Evolutionary conservation across 2,888 invertebrate genomes (phyloP).

Genomic region (Perizoma affinitatum): DNA sequence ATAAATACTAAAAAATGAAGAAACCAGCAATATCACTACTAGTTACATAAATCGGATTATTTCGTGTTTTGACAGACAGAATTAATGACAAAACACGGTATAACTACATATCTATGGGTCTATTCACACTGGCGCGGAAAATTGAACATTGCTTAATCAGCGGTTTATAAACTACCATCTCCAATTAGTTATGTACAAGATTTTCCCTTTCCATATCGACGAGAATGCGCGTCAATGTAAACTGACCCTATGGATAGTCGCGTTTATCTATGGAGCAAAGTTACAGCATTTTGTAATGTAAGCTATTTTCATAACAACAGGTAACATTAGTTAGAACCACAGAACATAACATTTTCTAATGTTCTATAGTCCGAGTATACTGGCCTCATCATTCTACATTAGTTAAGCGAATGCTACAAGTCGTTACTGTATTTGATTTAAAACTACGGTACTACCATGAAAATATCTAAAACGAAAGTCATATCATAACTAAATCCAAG

Average conservation of each 20-base stretch:
- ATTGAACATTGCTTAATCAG: too few relatives aligned
- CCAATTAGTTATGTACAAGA: too few relatives aligned
- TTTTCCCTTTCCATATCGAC: too few relatives aligned
- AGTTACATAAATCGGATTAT: background rate
- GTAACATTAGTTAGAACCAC: constrained; percentile 14
- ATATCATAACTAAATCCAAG: constrained; percentile 46
- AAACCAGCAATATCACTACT: background rate
- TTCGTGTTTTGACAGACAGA: too few relatives aligned
- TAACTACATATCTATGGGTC: too few relatives aligned
- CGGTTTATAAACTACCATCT: too few relatives aligned
- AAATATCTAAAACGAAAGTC: constrained; percentile 24
- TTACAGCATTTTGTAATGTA: background rate
- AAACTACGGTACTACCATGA: constrained; percentile 21
- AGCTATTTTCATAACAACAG: constrained; percentile 14
- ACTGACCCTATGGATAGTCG: too few relatives aligned
- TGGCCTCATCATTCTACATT: constrained; percentile 20
- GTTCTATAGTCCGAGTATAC: constrained; percentile 9
- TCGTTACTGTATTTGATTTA: constrained; percentile 7
- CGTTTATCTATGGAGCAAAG: too few relatives aligned
- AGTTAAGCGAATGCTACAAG: constrained; percentile 18
- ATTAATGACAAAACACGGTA: too few relatives aligned
- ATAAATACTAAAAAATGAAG: background rate
- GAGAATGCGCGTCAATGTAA: too few relatives aligned
- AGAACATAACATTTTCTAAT: too few relatives aligned
- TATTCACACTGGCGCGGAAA: too few relatives aligned